Base-by-base conservation (phyloP, 2,797 vertebrate genomes). In the Malurus splendens region DNA sequence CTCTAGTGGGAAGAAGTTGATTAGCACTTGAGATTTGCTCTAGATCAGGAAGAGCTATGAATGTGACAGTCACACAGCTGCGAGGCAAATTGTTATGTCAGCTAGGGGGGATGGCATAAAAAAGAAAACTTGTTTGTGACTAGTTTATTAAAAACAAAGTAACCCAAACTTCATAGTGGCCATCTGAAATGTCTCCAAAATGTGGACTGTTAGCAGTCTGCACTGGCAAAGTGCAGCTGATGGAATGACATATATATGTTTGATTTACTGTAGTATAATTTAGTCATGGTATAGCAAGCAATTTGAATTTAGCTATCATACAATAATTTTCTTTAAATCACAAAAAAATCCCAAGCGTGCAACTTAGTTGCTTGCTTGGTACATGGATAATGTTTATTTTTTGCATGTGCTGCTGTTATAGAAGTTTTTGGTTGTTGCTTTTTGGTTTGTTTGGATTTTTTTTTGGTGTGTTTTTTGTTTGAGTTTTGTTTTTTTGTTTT, bases 41-140 rank as follows among this genome's bases (percentile, higher is more conserved):
- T 39, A 10, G 9, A 3, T 59, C 8, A 9, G 24, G 25, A 67
- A 12, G 14, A 23, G 14, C 11, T 85, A 0, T 82, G 64, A 7
- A 20, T 47, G 42, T 73, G 19, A 3, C 19, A 10, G 12, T 73
- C 22, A 12, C 28, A 20, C 27, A 59, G 6, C 42, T 66, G 13
- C 0, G 6, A 38, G 30, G 11, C 6, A 72, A 30, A 25, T 45
- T 41, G 72, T 74, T 0, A 0, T 55, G 12, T 27, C 30, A 45
- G 24, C 17, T 57, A 54, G 16, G 6, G 8, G 5, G 2, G 4
- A 9, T 57, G 33, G 28, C 75, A 28, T 22, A 0, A 10, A 32
- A 55, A 55, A n/a, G 28, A 33, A 30, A 15, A 4, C 3, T 24
- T 64, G 20, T 17, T 17, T 73, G 25, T 50, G 42, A 22, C 17